Base-by-base conservation (phyloP, 2,888 invertebrate genomes). In the Drosophila fungiperda region DNA sequence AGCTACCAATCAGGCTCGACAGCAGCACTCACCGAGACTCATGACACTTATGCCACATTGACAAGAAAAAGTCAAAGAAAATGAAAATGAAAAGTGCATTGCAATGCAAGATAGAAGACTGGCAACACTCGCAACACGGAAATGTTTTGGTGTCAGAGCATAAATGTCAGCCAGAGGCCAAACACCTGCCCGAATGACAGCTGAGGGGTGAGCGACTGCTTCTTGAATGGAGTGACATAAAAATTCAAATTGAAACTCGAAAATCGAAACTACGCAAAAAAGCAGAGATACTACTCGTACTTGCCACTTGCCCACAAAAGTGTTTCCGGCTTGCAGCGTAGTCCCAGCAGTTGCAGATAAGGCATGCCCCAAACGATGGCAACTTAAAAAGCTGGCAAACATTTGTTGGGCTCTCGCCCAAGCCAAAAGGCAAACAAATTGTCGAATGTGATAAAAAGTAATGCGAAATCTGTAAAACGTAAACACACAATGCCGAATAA, bases 361-460 rank as follows among this genome's bases (percentile, higher is more conserved):
- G 81, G 81, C 78, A 78, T 78, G 78, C 33, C 53, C 69, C 73
- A 40, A 45, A 53, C 45, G 64, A 52, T 58, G 61, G 26, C 57
- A 50, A 64, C 57, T 66, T 58, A 49, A 42, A 53, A 40, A 52
- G 53, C 67, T 78, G 63, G 62, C 70, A 79, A 70, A 75, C 70
- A 71, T 60, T 63, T n/a, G n/a, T 9, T 53, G 23, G n/a, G n/a
- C 45, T 12, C 62, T 50, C 38, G 58, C 35, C 60, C 45, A 81
- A 75, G 83, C 87, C 69, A 49, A 86, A 83, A 73, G 53, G 53
- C 83, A 82, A 82, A 82, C 81, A 82, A 75, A 81, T 81, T 83
- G 87, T 59, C 53, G 57, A 73, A 87, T 78, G 83, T 70, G 82
- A 86, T 82, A 82, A 80, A 83, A 82, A 73, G 59, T 60, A 71